Base-by-base conservation (phyloP, 2,797 vertebrate genomes). In the Cyprinodon diabolis region DNA sequence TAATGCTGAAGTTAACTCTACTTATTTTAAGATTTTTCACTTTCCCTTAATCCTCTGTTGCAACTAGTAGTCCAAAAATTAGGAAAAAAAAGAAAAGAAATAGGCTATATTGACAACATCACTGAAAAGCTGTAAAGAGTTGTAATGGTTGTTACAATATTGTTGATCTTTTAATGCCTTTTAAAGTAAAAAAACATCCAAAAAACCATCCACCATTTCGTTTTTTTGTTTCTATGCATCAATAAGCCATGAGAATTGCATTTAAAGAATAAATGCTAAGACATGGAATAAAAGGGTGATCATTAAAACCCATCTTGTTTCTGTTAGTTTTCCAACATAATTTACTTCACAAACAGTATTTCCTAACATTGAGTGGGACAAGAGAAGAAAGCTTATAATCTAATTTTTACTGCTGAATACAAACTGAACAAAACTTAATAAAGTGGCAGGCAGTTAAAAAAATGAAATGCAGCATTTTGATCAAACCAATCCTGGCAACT, bases 211-310 rank as follows among this genome's bases (percentile, higher is more conserved):
- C n/a, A n/a, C n/a, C n/a, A n/a, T n/a, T n/a, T n/a, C 76, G 63
- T 83, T 78, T 81, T 79, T 12, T 8, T 49, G 23, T 52, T 69
- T 73, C 21, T 23, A 45, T 25, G 35, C 48, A 75, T 76, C 72
- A 66, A 81, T 52, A 5, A 30, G 40, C 62, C 67, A 58, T 9
- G 1, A 66, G 55, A 40, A 51, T 45, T 43, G 74, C 63, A 40
- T 68, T 70, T 73, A 73, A 73, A 69, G 67, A 66, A 17, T 49
- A 62, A 79, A 52, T 23, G 66, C 47, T 40, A 75, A 58, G 67
- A 68, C 0, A 54, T 23, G 77, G 65, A 82, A 79, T 62, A 89
- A 82, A 71, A 77, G 54, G 62, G 70, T 6, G n/a, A 77, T 79
- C 69, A 81, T 87, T 73, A 83, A 74, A 74, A 74, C 69, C 79